phyloP scores from a whole-genome alignment of 2,888 invertebrate genomes.

The Lumbricus terrestris region DNA sequence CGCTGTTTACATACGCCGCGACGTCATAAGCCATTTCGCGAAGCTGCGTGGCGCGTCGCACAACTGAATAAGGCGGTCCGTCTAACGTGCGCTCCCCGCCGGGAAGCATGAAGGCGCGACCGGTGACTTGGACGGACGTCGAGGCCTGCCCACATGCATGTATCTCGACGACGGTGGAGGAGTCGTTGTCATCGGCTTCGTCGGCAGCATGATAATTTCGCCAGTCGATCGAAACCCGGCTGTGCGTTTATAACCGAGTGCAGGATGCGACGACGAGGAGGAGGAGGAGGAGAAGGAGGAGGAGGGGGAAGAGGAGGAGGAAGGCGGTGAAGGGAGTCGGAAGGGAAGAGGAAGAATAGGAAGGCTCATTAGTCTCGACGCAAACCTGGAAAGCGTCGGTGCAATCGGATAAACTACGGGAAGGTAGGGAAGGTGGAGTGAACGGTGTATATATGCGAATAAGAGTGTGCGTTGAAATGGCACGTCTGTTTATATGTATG shows the following conservation, averaged over 20 bases:
- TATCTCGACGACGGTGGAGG: background rate
- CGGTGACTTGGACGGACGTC: background rate
- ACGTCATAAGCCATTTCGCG: background rate
- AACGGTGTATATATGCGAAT: background rate
- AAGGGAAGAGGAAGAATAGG: background rate
- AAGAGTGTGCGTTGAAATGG: background rate
- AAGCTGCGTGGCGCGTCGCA: background rate
- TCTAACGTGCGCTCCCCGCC: background rate
- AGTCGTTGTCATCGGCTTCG: background rate
- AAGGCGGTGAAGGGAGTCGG: background rate
- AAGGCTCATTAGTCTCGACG: background rate
- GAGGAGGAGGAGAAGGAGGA: background rate
- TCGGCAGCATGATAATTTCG: background rate
- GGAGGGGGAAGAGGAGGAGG: background rate
- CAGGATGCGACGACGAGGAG: background rate
- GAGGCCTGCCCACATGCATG: too few relatives aligned
- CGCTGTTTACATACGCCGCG: background rate
- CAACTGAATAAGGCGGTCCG: conserved; percentile 3
- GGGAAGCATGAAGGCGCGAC: background rate
- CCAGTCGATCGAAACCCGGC: background rate
- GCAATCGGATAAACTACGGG: background rate
- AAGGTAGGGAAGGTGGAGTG: background rate
- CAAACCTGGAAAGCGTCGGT: background rate
- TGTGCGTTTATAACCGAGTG: background rate
- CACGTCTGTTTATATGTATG: background rate